phyloP scores from a whole-genome alignment of 35 echinoderm and acorn worm genomes.

The Amphiura filiformis region DNA sequence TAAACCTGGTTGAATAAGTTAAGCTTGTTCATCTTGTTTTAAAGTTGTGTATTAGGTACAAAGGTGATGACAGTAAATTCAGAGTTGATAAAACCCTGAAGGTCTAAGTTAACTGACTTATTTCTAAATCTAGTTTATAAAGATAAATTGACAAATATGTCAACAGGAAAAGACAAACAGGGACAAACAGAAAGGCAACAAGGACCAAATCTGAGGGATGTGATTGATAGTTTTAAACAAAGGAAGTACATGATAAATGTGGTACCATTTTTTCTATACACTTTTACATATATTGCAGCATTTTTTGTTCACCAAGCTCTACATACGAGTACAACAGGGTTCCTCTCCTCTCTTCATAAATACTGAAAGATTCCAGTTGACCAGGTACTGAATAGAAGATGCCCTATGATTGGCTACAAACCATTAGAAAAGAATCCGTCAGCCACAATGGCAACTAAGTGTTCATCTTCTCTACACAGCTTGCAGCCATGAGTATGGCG shows the following conservation, averaged over 20 bases:
- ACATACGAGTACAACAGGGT: constrained; percentile 1
- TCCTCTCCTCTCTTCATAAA: background rate
- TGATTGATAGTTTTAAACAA: background rate
- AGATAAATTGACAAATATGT: background rate
- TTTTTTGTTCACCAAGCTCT: background rate
- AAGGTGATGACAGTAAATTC: background rate
- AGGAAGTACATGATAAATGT: constrained; percentile 14
- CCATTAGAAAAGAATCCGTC: background rate
- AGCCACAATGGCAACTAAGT: background rate
- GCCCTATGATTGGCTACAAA: background rate
- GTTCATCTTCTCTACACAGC: background rate
- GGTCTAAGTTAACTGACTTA: background rate
- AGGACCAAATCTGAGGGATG: constrained; percentile 4
- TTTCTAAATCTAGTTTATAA: background rate
- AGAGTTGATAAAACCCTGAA: background rate
- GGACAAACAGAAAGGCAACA: background rate
- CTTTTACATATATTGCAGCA: constrained; percentile 11
- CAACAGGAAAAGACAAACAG: background rate
- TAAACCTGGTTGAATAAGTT: background rate
- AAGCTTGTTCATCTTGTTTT: background rate
- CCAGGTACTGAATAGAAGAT: background rate
- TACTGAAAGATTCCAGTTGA: background rate
- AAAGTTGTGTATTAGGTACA: background rate
- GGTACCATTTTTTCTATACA: constrained; percentile 2
- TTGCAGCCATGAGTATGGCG: background rate